Base-by-base conservation (phyloP, 2,797 vertebrate genomes). In the Sebastolobus altivelis region DNA sequence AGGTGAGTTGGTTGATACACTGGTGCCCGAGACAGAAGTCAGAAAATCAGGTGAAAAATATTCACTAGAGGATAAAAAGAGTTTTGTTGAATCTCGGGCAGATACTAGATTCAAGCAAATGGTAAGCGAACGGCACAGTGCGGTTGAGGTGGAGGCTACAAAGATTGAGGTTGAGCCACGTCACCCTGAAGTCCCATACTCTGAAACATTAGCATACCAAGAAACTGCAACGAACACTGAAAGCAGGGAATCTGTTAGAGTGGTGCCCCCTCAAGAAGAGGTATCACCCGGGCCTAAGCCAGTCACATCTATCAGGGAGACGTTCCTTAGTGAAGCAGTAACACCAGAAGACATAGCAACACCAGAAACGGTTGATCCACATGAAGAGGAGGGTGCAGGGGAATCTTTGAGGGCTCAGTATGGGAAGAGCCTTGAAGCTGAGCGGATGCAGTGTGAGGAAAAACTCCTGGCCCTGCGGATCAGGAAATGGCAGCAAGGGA, bases 401-500 rank as follows among this genome's bases (percentile, higher is more conserved):
- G 79, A 87, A 67, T 88, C 90, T 67, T 56, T 92, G 40, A 94
- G 94, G 86, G 91, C 87, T 71, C 80, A 89, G n/a, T 89, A 92
- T 74, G 92, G 93, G 74, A 92, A 89, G 90, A 94, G 87, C 56
- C 77, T 94, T 29, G 92, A 95, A 13, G 89, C 82, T 38, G 93
- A 94, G 18, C 60, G 81, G 4, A 85, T 91, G 37, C 91, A 94
- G 79, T 92, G 90, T 86, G 93, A 95, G 52, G 92, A 95, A 55
- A 94, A 95, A 77, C 92, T 94, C 35, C 84, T 95, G 0, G 83
- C 94, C 18, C 72, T 93, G 29, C 87, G 77, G 8, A 92, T 94
- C 68, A 89, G 72, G 66, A 94, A 94, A 86, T 94, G 94, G 94
- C 93, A 95, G 81, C 85, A 95, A 75, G 92, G 90, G 4, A 87